Percentiles rank a stretch among this genome's conserved stretches.
Conservation (phyloP, 2,113 vertebrate genomes). For the Mus musculus region DNA sequence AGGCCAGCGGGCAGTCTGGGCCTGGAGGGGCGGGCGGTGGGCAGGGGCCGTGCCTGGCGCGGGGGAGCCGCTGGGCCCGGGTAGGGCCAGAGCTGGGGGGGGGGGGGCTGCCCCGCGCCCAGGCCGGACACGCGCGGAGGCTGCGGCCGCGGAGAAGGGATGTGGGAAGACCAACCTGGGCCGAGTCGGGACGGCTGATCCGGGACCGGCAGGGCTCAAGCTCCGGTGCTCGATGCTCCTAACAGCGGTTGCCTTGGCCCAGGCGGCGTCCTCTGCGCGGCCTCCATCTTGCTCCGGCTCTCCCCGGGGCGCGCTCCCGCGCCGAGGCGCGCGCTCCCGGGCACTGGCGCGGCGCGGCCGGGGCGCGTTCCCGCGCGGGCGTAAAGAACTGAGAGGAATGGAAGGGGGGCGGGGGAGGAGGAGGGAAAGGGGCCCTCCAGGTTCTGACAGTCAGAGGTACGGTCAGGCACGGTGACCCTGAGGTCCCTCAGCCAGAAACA, state of each 20-base stretch:
- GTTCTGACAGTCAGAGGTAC: neutral
- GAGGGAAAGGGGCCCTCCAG: neutral
- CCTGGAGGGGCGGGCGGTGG: neutral
- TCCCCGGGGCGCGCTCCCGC: conserved; percentile 73
- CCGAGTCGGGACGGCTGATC: neutral
- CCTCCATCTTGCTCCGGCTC: conserved; percentile 82
- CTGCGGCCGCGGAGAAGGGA: neutral
- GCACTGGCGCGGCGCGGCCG: conserved; percentile 54
- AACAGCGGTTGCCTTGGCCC: conserved; percentile 67
- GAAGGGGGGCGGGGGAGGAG: neutral
- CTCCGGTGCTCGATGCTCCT: conserved; percentile 46
- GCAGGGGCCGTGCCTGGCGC: neutral
- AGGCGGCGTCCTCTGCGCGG: conserved; percentile 77
- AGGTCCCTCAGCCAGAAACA: neutral
- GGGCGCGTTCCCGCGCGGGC: conserved; percentile 4
- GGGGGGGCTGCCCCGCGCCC: conserved; percentile 9
- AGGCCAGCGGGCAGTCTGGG: neutral
- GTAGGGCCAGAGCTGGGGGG: conserved; percentile 27
- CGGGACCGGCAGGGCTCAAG: conserved; percentile 64
- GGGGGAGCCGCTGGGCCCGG: conserved; percentile 11
- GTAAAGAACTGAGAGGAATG: neutral
- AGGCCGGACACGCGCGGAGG: neutral
- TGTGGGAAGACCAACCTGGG: conserved; percentile 71
- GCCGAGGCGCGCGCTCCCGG: conserved; percentile 61
- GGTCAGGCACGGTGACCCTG: neutral